These are phyloP conservation scores for Ormyrus rosae DNA, from an alignment of 2,888 invertebrate species.

Conservation along the genomic window DNA sequence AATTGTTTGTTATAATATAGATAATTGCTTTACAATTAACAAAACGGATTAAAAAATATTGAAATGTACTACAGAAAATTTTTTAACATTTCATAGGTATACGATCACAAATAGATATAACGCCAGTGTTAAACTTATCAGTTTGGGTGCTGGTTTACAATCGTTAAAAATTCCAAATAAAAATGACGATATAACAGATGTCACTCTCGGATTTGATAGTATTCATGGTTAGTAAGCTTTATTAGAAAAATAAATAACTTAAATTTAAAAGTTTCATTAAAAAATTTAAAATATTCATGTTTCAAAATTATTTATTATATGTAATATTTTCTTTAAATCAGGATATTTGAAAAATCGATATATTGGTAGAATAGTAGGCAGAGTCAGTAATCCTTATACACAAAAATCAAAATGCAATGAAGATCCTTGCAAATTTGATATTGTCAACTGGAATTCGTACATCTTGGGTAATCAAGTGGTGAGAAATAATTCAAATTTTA, in stretches of 20 bases:
- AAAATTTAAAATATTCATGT: no score
- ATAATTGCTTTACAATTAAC: not conserved
- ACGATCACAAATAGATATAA: conserved; percentile 76
- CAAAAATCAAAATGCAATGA: conserved; percentile 51
- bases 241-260: not conserved
- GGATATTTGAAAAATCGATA: conserved; percentile 76
- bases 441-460: conserved; percentile 74
- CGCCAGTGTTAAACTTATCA: conserved; percentile 75
- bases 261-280: no score
- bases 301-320: not conserved
- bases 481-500: conserved; percentile 34
- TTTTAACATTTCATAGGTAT: conserved; percentile 67
- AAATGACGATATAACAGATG: conserved; percentile 76
- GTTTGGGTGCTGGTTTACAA: conserved; percentile 79
- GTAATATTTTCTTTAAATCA: conserved; percentile 52
- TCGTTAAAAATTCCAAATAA: conserved; percentile 77
- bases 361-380: conserved; percentile 79
- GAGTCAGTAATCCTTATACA: conserved; percentile 75
- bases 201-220: conserved; percentile 78
- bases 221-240: conserved; percentile 74
- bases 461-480: conserved; percentile 66
- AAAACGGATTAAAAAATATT: not conserved
- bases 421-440: conserved; percentile 76
- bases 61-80: not conserved
- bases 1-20: not conserved